Evolutionary conservation across 2,888 invertebrate species (phyloP).

Genomic region (Lamellibrachia satsuma): DNA sequence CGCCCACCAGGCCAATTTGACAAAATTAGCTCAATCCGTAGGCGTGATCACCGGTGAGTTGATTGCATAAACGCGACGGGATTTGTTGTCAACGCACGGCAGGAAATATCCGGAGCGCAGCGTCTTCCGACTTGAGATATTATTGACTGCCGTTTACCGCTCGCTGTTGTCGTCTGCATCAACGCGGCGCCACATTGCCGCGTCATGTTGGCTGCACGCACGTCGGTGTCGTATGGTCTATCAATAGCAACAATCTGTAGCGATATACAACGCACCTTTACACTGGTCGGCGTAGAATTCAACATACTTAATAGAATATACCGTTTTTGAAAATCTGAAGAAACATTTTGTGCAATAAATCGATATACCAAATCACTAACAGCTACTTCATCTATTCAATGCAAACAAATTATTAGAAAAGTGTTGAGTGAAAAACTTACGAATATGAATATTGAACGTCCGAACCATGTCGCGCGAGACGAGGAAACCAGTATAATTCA

Average conservation of each 20-base stretch:
- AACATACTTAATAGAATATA: too few species aligned
- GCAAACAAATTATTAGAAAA: too few species aligned
- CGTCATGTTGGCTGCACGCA: neutral
- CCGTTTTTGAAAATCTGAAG: too few species aligned
- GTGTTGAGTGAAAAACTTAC: too few species aligned
- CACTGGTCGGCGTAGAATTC: neutral
- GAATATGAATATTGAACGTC: too few species aligned
- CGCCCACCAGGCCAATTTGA: neutral
- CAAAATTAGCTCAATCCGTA: neutral
- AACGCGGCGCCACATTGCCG: neutral
- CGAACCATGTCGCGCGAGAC: too few species aligned
- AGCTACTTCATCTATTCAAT: too few species aligned
- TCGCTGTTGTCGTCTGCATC: neutral
- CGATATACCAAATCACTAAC: too few species aligned
- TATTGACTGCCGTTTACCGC: neutral
- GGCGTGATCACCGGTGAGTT: constrained; percentile 6
- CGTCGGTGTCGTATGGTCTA: too few species aligned
- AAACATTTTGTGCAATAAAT: too few species aligned
- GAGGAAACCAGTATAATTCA: too few species aligned
- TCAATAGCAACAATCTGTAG: neutral
- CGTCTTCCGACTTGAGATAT: neutral
- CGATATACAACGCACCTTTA: neutral
- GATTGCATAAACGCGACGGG: constrained; percentile 4
- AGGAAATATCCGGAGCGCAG: neutral
- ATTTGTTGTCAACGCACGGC: neutral